Base-by-base conservation (phyloP, 2,888 invertebrate genomes). In the Tinea semifulvella region DNA sequence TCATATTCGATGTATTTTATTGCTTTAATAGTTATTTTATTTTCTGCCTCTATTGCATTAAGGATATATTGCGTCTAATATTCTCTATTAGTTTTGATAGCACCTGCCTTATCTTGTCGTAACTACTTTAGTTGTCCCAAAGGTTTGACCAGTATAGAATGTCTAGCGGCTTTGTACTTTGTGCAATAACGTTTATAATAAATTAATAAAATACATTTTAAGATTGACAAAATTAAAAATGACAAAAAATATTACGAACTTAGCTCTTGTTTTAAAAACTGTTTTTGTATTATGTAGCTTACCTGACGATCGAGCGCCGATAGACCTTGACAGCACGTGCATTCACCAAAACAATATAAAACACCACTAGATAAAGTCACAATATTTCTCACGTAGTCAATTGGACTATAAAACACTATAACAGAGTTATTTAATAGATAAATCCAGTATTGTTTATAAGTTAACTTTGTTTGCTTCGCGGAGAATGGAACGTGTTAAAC, bases 291-390 rank as follows among this genome's bases (percentile, higher is more conserved):
- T n/a, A n/a, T n/a, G 6, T 7, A 5, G 36, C 36, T 36, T 36
- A 36, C 36, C 36, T 36, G 17, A 17, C 36, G 16, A 16, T 36
- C 8, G n/a, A n/a, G n/a, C n/a, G n/a, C n/a, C n/a, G 36, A 35
- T 14, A 6, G 17, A 16, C 35, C 28, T 28, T 35, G 35, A 16
- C 16, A 5, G 17, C 16, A 4, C 35, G 14, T 35, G 16, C 35
- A 35, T 36, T 14, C 36, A 36, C 36, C 17, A 36, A 18, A 36
- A 36, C 18, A 36, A 36, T 36, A 36, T 8, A 18, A 36, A 17
- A 18, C 31, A 5, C 7, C 11, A 18, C 16, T 16, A 14, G 35
- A 35, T 13, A 35, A 14, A 11, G 16, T 36, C 16, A 36, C 36
- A 36, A 18, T 5, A 36, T n/a, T 4, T 18, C 18, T 36, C 17